Conservation (phyloP, 2,888 invertebrate species). For the Heliconius ismenius region DNA sequence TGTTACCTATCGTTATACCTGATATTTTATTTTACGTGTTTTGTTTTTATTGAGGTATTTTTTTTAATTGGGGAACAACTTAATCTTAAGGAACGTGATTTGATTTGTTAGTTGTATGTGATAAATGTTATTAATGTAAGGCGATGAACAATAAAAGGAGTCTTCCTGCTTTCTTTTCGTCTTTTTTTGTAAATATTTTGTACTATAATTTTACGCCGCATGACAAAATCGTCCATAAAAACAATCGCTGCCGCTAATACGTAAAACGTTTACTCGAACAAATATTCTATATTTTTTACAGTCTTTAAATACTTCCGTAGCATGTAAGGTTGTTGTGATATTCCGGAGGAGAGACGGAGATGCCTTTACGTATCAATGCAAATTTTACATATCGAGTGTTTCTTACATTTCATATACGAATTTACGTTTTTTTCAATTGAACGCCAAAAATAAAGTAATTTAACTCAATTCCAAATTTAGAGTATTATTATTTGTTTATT, state of each 20-base stretch:
- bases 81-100: constrained; percentile 78
- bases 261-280: constrained; percentile 64
- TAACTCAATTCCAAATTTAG: neutral
- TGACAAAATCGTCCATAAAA: constrained; percentile 69
- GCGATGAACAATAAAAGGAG: constrained; percentile 56
- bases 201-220: constrained; percentile 59
- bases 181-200: constrained; percentile 65
- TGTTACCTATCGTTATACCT: constrained; percentile 79
- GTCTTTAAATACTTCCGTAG: constrained; percentile 52
- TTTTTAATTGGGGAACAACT: constrained; percentile 77
- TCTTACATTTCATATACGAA: constrained; percentile 17
- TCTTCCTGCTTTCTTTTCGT: constrained; percentile 74
- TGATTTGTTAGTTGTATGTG: constrained; percentile 76
- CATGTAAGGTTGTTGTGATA: constrained; percentile 67
- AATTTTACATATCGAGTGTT: constrained; percentile 43
- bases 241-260: constrained; percentile 59
- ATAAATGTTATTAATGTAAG: constrained; percentile 69
- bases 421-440: neutral
- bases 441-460: neutral
- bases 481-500: neutral
- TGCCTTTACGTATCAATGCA: constrained; percentile 61
- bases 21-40: constrained; percentile 68
- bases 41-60: constrained; percentile 68
- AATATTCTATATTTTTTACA: constrained; percentile 50
- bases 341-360: constrained; percentile 55